These are phyloP conservation scores for Sarcophaga peregrina DNA, from an alignment of 1,140 invertebrate genomes.

Conservation along the genomic window DNA sequence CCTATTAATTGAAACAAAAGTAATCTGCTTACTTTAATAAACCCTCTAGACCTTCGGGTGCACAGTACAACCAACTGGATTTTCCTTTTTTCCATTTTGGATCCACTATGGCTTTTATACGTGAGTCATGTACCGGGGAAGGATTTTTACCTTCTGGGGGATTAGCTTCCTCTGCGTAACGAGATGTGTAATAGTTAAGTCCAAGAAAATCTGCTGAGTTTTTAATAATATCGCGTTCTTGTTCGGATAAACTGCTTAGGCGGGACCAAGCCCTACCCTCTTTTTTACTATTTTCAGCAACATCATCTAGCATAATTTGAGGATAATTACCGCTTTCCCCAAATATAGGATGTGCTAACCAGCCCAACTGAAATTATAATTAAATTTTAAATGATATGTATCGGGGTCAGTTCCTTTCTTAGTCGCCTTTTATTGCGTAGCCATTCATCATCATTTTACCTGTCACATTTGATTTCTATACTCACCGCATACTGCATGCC, in stretches of 20 bases:
- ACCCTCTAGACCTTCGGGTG: conserved; percentile 67
- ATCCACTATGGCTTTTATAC: conserved; percentile 57
- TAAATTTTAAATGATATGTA: not conserved
- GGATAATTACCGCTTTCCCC: conserved; percentile 73
- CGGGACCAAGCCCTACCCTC: conserved; percentile 69
- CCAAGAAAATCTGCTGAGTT: conserved; percentile 71
- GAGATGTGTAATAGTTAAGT: conserved; percentile 72
- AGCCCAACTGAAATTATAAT: conserved; percentile 70
- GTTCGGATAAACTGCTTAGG: conserved; percentile 68
- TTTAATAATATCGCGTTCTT: conserved; percentile 67
- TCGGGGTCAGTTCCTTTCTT: too few relatives aligned
- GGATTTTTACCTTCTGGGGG: conserved; percentile 49
- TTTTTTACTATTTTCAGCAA: conserved; percentile 69
- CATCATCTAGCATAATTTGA: conserved; percentile 69
- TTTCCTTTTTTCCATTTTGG: conserved; percentile 66
- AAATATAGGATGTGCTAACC: conserved; percentile 74
- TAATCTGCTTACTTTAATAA: conserved; percentile 67
- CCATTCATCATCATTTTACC: too few relatives aligned
- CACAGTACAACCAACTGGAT: conserved; percentile 66
- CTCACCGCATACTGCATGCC: conserved; percentile 69
- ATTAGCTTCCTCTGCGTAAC: conserved; percentile 56
- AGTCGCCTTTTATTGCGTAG: too few relatives aligned
- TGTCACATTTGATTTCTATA: too few relatives aligned
- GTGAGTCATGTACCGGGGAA: conserved; percentile 63
- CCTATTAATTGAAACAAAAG: not conserved